Conservation (phyloP, 2,888 invertebrate genomes). For the Caenorhabditis zanzibari region DNA sequence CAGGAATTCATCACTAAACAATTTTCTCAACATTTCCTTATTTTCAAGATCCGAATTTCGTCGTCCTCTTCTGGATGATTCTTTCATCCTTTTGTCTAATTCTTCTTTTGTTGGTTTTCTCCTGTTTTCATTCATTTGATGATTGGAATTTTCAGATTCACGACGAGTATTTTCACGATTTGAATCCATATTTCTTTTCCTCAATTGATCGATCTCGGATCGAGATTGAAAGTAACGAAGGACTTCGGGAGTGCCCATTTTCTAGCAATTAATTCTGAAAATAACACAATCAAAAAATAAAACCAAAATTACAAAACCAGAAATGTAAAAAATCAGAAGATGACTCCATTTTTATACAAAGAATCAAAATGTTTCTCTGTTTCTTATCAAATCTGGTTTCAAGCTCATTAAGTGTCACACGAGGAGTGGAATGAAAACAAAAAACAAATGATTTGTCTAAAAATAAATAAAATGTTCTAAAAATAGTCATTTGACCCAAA, state of each 20-base stretch:
- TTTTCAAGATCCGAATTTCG: neutral
- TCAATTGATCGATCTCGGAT: neutral
- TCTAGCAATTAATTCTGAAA: neutral
- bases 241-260: constrained; percentile 5
- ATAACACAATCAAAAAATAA: neutral
- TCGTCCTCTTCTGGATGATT: neutral
- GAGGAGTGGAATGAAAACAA: too few species aligned
- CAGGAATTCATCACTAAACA: neutral
- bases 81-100: neutral
- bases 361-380: too few species aligned
- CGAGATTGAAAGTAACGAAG: neutral
- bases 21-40: neutral
- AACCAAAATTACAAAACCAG: too few species aligned
- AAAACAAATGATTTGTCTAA: too few species aligned
- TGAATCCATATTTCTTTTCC: neutral
- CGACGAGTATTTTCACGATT: neutral
- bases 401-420: too few species aligned
- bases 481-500: too few species aligned
- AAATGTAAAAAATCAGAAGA: too few species aligned
- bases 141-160: neutral
- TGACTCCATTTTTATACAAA: too few species aligned
- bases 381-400: too few species aligned
- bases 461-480: too few species aligned
- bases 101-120: neutral
- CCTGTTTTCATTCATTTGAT: neutral